Conservation (phyloP, 2,113 vertebrate species). For the Oreotrochilus melanogaster region DNA sequence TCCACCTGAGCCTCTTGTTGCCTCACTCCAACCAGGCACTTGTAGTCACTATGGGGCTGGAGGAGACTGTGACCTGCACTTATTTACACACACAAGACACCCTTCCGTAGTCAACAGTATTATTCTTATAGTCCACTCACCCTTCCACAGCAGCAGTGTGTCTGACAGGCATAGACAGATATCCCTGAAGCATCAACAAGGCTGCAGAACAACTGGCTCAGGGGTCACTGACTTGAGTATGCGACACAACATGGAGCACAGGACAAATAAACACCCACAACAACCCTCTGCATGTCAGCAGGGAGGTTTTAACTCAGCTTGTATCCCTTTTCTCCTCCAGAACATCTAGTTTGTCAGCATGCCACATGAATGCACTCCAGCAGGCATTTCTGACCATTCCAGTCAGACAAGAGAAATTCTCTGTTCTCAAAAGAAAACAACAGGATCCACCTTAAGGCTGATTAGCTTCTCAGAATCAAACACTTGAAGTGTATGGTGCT, state of each 20-base stretch:
- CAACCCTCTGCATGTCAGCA: not conserved
- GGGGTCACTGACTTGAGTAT: not conserved
- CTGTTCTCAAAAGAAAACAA: conserved; percentile 10
- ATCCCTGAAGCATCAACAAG: not conserved
- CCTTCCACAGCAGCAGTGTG: not conserved
- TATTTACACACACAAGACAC: not conserved
- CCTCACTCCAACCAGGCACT: not conserved
- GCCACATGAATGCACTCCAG: conserved; percentile 6
- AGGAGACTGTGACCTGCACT: not conserved
- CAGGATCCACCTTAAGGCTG: conserved; percentile 31
- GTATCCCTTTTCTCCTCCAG: not conserved
- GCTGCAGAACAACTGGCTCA: not conserved
- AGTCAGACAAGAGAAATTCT: conserved; percentile 1
- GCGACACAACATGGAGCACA: not conserved
- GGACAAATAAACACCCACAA: not conserved
- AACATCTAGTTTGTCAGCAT: not conserved
- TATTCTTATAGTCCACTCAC: not conserved
- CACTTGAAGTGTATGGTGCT: not conserved
- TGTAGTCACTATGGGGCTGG: not conserved
- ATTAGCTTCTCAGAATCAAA: not conserved
- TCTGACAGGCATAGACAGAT: not conserved
- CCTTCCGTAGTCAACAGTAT: not conserved
- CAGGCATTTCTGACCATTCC: conserved; percentile 38
- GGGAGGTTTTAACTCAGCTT: not conserved
- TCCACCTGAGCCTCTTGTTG: not conserved